These are phyloP conservation scores for Pogonognathellus flavescens DNA, from an alignment of 1,140 invertebrate genomes.

Conservation along the genomic window DNA sequence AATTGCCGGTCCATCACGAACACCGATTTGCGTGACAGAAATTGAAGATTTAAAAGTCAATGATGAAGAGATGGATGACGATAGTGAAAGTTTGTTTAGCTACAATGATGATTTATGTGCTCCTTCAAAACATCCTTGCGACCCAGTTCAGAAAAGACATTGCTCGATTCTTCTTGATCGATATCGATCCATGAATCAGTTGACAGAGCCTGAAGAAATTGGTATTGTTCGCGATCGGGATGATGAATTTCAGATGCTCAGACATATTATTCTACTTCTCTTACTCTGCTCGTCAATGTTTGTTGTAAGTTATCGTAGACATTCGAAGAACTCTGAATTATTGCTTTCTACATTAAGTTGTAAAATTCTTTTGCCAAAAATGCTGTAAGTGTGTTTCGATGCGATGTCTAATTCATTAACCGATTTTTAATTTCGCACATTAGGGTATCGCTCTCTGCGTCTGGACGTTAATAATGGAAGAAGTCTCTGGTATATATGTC, in stretches of 20 bases:
- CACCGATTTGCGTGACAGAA: constrained; percentile 73
- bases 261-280: constrained; percentile 87
- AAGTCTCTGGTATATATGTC: constrained; percentile 89
- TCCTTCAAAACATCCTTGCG: constrained; percentile 67
- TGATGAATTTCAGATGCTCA: constrained; percentile 79
- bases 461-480: constrained; percentile 87
- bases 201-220: constrained; percentile 74
- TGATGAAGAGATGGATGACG: constrained; percentile 66
- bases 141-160: constrained; percentile 70
- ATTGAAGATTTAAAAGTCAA: constrained; percentile 78
- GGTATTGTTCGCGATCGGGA: constrained; percentile 68
- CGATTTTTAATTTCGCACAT: constrained; percentile 33
- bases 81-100: constrained; percentile 69
- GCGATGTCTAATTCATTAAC: neutral
- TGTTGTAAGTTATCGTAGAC: constrained; percentile 76
- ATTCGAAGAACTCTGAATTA: neutral
- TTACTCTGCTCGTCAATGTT: constrained; percentile 88
- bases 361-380: too few relatives aligned
- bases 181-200: constrained; percentile 73
- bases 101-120: constrained; percentile 70
- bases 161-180: constrained; percentile 73
- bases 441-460: constrained; percentile 87
- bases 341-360: too few relatives aligned
- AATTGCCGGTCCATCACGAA: constrained; percentile 44
- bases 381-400: neutral